Conservation (phyloP, 2,888 invertebrate genomes). For the Trileptium ribeirensis region DNA sequence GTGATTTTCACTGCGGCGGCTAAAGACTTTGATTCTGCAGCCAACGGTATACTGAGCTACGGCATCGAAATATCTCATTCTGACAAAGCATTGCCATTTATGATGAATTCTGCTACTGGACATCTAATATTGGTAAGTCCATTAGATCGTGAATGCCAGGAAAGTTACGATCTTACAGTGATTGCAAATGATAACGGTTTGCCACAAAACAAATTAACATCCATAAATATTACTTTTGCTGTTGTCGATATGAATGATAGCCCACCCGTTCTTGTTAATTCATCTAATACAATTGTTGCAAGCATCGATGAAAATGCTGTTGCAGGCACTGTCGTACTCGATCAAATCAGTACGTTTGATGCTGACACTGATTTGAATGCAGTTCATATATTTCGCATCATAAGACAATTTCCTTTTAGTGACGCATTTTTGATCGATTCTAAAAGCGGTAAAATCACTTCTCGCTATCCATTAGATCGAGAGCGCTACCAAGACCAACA, state of each 20-base stretch:
- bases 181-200: slow-evolving; percentile 82
- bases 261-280: too few relatives aligned
- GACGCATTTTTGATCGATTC: background rate
- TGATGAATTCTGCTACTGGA: slow-evolving; percentile 77
- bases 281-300: background rate
- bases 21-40: too few relatives aligned
- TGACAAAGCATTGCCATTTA: too few relatives aligned
- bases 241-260: too few relatives aligned
- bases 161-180: slow-evolving; percentile 67
- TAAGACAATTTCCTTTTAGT: background rate
- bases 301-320: background rate
- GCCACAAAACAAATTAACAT: slow-evolving; percentile 68
- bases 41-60: too few relatives aligned
- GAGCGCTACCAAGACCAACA: too few relatives aligned
- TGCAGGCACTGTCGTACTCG: background rate
- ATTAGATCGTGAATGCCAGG: slow-evolving; percentile 72
- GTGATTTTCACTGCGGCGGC: too few relatives aligned
- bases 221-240: too few relatives aligned
- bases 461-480: background rate
- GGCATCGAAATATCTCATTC: too few relatives aligned
- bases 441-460: background rate
- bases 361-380: background rate
- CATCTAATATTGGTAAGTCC: slow-evolving; percentile 73
- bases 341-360: background rate
- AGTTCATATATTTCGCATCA: background rate